Evolutionary conservation across 2,113 vertebrate genomes (phyloP).

Genomic region (Colistium nudipinnis): DNA sequence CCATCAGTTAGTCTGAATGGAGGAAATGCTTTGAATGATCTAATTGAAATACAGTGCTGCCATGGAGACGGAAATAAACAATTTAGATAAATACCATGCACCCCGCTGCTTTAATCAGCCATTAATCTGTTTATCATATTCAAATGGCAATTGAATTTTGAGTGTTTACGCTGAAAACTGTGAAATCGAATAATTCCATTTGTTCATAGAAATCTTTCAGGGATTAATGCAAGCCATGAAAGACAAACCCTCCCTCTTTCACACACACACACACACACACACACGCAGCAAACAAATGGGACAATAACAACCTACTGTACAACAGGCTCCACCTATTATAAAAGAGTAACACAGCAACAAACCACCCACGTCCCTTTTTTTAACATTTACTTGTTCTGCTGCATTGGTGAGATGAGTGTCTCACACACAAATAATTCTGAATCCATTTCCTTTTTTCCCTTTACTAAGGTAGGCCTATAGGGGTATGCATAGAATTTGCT

Average conservation of each 20-base stretch:
- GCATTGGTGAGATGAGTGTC: too few species aligned
- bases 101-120: background rate
- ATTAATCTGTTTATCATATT: background rate
- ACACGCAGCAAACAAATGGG: background rate
- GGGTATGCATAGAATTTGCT: too few species aligned
- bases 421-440: too few species aligned
- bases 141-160: background rate
- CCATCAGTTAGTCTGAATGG: background rate
- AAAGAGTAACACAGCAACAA: background rate
- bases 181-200: background rate
- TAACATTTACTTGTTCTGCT: background rate
- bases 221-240: background rate
- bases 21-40: background rate
- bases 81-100: background rate
- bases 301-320: background rate
- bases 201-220: too few species aligned
- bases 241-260: background rate
- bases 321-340: background rate
- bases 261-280: too few species aligned
- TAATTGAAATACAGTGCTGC: background rate
- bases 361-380: background rate
- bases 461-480: too few species aligned
- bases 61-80: background rate
- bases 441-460: too few species aligned
- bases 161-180: background rate